A percentile compares a stretch with the other conserved stretches of the same genome.
These are phyloP conservation scores for Aleiodes sp. DNA, from an alignment of 1,140 invertebrate genomes.

Conservation along the genomic window DNA sequence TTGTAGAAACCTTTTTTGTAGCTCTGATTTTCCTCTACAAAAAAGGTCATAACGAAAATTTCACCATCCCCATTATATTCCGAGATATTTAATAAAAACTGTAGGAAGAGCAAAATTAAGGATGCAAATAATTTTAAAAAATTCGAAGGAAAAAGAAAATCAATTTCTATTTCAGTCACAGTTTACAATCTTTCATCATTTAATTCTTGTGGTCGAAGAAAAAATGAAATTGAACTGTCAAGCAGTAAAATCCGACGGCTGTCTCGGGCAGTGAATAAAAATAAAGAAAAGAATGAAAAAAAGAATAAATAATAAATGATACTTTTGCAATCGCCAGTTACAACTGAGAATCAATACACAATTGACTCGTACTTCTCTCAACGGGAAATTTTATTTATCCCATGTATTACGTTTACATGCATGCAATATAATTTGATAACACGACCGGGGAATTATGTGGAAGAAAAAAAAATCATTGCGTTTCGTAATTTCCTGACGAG, in stretches of 20 bases:
- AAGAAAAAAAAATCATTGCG: neutral
- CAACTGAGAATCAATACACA: neutral
- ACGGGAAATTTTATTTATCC: neutral
- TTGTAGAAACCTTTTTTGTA: too few species aligned
- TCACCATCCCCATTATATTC: too few species aligned
- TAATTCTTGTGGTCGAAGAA: too few species aligned
- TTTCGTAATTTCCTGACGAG: constrained; percentile 14
- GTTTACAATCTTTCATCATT: too few species aligned
- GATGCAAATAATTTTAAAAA: too few species aligned
- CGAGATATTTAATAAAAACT: too few species aligned
- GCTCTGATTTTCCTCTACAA: too few species aligned
- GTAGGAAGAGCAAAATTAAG: too few species aligned
- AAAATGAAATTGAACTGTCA: neutral
- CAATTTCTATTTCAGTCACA: too few species aligned
- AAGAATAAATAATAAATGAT: neutral
- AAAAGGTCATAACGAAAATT: too few species aligned
- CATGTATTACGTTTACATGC: neutral
- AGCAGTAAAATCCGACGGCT: neutral
- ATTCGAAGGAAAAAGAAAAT: too few species aligned
- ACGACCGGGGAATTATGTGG: too few species aligned
- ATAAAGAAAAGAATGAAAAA: neutral
- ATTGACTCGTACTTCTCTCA: neutral
- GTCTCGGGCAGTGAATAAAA: neutral
- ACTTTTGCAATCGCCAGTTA: neutral
- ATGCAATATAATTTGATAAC: neutral